Base-by-base conservation (phyloP, 2,888 invertebrate species). In the Sinhomidia bicolor region DNA sequence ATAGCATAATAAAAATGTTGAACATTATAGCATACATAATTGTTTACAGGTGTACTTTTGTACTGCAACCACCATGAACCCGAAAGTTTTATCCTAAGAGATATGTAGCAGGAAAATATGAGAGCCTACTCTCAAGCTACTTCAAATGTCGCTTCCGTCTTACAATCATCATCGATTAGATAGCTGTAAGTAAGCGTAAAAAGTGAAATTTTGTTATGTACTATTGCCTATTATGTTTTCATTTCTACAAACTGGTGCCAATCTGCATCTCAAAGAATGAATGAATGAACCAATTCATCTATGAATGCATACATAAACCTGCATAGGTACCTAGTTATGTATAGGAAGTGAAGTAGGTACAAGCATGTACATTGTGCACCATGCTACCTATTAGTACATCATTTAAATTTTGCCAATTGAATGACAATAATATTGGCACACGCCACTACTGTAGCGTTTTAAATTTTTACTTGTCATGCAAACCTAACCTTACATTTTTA, bases 141-240 rank as follows among this genome's bases (percentile, higher is more conserved):
- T 68, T 36, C 20, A 41, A 68, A 17, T 3, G 4, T 20, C 41
- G 68, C 68, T 68, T 68, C 68, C 68, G 68, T 68, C 68, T 41
- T 44, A 41, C 68, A 41, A 47, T n/a, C 12, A 5, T 47, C 47
- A 74, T 74, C 47, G 47, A 74, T 47, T 71, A 44, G 44, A 47
- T 71, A 44, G 44, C 23, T 26, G 44, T 74, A 74, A 47, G 47
- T 47, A 47, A 74, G 74, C 74, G 74, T 74, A 17, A 74, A 74
- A 74, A 74, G 74, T 74, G 74, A 74, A 74, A 74, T 74, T 71
- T 74, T 23, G 14, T 26, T 36, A 36, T 5, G 7, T 36, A 7
- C 36, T 5, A 7, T 36, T 36, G 36, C 7, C 36, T 36, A 7
- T 5, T 36, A 36, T 7, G 36, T 36, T 36, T 36, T 36, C 36